Conservation (phyloP, 2,113 vertebrate species). For the Felis chaus region DNA sequence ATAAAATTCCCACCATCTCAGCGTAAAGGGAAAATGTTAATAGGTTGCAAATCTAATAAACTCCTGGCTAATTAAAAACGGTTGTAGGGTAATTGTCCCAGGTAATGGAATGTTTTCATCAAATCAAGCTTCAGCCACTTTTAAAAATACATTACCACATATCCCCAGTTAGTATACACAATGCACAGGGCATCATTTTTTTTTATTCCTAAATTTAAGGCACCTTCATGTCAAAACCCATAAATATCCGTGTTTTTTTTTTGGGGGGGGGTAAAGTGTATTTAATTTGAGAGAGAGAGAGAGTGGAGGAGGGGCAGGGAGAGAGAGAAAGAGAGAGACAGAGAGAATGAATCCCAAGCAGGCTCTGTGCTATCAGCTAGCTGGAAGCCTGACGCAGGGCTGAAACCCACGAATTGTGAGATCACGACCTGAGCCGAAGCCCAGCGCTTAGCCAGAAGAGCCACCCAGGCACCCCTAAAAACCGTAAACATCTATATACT, state of each 20-base stretch:
- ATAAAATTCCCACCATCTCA: not conserved
- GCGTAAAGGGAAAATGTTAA: not conserved
- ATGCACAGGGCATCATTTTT: not conserved
- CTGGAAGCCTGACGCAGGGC: no score
- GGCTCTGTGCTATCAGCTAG: no score
- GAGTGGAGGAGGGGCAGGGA: no score
- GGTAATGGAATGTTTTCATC: constrained; percentile 41
- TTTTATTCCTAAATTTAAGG: not conserved
- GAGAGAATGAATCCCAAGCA: no score
- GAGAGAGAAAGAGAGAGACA: no score
- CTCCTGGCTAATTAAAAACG: constrained; percentile 47
- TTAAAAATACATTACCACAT: not conserved
- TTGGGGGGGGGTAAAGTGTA: no score
- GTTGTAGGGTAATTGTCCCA: not conserved
- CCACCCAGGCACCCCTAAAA: no score
- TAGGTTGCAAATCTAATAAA: constrained; percentile 22
- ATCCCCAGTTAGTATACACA: not conserved
- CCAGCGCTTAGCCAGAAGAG: no score
- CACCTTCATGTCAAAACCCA: not conserved
- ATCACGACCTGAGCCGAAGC: no score
- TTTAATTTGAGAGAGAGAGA: no score
- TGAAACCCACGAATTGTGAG: no score
- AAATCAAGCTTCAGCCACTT: constrained; percentile 19
- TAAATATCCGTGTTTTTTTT: not conserved
- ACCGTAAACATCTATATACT: not conserved